These are phyloP conservation scores for Drosophila burlai DNA, from an alignment of 1,140 invertebrate species.

Conservation along the genomic window DNA sequence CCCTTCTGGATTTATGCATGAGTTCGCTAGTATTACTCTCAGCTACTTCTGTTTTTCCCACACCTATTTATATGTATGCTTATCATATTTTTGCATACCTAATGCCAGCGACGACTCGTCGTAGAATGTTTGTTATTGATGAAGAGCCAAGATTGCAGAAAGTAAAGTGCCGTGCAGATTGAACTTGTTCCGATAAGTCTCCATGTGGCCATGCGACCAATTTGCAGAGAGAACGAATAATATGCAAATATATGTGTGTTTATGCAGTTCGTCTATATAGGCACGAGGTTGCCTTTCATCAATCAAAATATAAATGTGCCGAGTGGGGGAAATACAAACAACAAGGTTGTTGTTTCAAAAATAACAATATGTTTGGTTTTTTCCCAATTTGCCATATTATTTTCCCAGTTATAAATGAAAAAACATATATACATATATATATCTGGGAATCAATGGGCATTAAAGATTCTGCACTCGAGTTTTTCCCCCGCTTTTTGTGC, in stretches of 20 bases:
- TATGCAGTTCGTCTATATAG: neutral
- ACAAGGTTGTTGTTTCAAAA: neutral
- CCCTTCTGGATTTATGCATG: slow-evolving; percentile 63
- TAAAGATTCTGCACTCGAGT: slow-evolving; percentile 25
- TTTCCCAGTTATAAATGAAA: slow-evolving; percentile 8
- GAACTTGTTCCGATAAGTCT: slow-evolving; percentile 16
- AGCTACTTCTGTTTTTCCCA: slow-evolving; percentile 24
- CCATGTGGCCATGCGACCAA: slow-evolving; percentile 24
- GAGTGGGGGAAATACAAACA: neutral
- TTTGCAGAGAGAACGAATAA: slow-evolving; percentile 20
- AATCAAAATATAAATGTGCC: slow-evolving; percentile 1
- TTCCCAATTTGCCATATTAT: neutral
- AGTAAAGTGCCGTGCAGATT: slow-evolving; percentile 22
- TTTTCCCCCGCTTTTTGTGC: slow-evolving; percentile 19
- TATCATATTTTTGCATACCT: slow-evolving; percentile 75
- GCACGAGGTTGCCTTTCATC: slow-evolving; percentile 7
- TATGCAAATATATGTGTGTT: slow-evolving; percentile 11
- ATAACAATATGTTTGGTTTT: slow-evolving; percentile 5
- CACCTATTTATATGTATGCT: slow-evolving; percentile 59
- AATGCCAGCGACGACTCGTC: slow-evolving; percentile 30
- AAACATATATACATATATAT: neutral
- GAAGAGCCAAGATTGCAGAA: slow-evolving; percentile 56
- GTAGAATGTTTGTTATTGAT: slow-evolving; percentile 35
- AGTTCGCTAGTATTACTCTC: slow-evolving; percentile 20
- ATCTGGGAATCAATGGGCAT: slow-evolving; percentile 21